Base-by-base conservation (phyloP, 2,113 vertebrate species). In the Psittacula cyanocephala region DNA sequence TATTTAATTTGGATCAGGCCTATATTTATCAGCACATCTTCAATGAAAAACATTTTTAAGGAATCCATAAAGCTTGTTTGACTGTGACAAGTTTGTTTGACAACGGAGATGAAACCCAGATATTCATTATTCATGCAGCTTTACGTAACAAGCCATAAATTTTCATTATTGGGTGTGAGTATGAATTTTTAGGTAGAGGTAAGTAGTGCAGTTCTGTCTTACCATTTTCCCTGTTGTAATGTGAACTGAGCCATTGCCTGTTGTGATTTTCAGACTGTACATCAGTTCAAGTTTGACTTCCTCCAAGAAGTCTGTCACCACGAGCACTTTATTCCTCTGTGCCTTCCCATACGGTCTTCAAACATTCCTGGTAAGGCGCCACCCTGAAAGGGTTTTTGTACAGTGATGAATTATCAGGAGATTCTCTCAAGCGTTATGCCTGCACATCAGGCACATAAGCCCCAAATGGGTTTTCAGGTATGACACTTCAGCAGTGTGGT, bases 251-350 rank as follows among this genome's bases (percentile, higher is more conserved):
- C 65, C 41, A 17, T 63, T 60, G 43, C 7, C 4, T 96, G n/a
- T 95, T 89, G 15, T 84, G 94, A 50, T 96, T 89, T 98, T 94
- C 94, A 99, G 99, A 98, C 97, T 59, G 96, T 99, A 92, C 99
- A 98, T 91, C 99, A 99, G 89, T 98, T 99, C 96, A 99, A 99
- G 96, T 99, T 99, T 97, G 99, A 99, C 76, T 99, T 99, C 96
- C 98, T 99, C 82, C 98, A 99, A 97, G 99, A 99, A 96, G 98
- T 99, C 75, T 99, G 99, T 91, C 99, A 99, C 91, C 98, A 99
- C 8, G 99, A 99, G 89, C 99, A 99, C 96, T 99, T 99, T 90
- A 99, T 99, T 84, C 99, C 99, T 62, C 97, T 99, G 89, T 99
- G 99, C 95, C 98, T 99, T 79, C 99, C 99, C 27, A 97, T 99